Conservation (phyloP, 2,888 invertebrate genomes). For the Chouioia cunea region DNA sequence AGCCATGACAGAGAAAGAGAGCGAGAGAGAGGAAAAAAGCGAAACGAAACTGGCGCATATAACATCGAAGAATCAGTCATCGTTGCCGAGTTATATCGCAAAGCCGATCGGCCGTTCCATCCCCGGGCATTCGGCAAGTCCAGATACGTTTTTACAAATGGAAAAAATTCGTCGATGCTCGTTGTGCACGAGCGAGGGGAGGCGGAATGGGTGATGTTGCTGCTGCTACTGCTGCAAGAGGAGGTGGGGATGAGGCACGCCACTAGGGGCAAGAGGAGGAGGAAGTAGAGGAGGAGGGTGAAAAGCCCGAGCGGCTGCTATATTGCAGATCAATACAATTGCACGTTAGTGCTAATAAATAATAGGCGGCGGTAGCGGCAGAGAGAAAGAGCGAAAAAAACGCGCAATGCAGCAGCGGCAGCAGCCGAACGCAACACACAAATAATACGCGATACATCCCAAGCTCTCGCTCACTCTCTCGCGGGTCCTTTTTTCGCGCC, state of each 20-base stretch:
- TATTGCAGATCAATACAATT: constrained; percentile 70
- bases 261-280: constrained; percentile 37
- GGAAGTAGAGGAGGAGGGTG: constrained; percentile 49
- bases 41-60: constrained; percentile 36
- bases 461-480: constrained; percentile 48
- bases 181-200: neutral
- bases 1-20: constrained; percentile 23
- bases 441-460: constrained; percentile 68
- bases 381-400: constrained; percentile 60
- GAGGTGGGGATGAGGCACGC: constrained; percentile 8
- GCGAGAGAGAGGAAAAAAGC: constrained; percentile 23
- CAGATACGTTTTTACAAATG: constrained; percentile 67
- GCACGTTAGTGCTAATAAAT: constrained; percentile 70
- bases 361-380: constrained; percentile 67
- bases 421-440: constrained; percentile 66
- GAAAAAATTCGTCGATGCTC: constrained; percentile 64
- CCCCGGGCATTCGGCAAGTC: constrained; percentile 65
- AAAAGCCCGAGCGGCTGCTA: constrained; percentile 58
- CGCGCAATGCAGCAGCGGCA: constrained; percentile 66
- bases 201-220: neutral
- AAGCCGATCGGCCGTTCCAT: constrained; percentile 66
- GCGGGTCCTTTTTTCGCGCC: constrained; percentile 64
- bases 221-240: neutral
- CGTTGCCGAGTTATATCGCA: constrained; percentile 60
- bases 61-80: constrained; percentile 60